Evolutionary conservation across 2,888 invertebrate genomes (phyloP), one percentile per base, ranked within the genome.

Genomic region (Crioceris asparagi): DNA sequence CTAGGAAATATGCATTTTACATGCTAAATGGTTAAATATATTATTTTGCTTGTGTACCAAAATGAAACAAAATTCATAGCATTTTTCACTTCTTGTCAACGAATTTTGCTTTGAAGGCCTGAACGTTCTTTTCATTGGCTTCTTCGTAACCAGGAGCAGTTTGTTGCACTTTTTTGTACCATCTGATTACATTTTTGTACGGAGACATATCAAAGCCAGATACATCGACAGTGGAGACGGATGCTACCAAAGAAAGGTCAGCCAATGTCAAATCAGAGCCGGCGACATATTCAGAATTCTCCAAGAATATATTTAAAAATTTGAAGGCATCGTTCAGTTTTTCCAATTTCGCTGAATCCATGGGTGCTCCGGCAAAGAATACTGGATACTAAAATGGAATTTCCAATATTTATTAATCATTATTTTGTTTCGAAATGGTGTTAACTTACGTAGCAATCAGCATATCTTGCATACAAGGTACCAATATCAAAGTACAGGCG

Each of bases 401-500:
- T n/a, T n/a, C n/a, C n/a, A n/a, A n/a, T n/a, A n/a, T n/a, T n/a
- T n/a, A n/a, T n/a, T n/a, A n/a, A n/a, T n/a, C n/a, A n/a, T n/a
- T n/a, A n/a, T n/a, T n/a, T n/a, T n/a, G n/a, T n/a, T n/a, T n/a
- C n/a, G n/a, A n/a, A n/a, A n/a, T n/a, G 4, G 11, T 21, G 5
- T 6, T 10, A 29, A 73, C 79, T 71, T 61, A 83, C 83, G 55
- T 80, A 82, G 56, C 79, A 81, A 40, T 80, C 79, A 3, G 69
- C 67, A 49, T 84, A 78, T 53, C 77, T 70, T 42, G 72, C 68
- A 62, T 79, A 84, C 4, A 91, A 65, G 0, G 78, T 81, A 16
- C 82, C 83, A 55, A 81, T 71, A 54, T 88, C 87, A 61, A 87
- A 88, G 65, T 79, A 83, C 39, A 88, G 64, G 38, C 80, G 71